Evolutionary conservation across 2,888 invertebrate genomes (phyloP), one percentile per base, ranked within the genome.

Genomic region (Palloptera scutellata): DNA sequence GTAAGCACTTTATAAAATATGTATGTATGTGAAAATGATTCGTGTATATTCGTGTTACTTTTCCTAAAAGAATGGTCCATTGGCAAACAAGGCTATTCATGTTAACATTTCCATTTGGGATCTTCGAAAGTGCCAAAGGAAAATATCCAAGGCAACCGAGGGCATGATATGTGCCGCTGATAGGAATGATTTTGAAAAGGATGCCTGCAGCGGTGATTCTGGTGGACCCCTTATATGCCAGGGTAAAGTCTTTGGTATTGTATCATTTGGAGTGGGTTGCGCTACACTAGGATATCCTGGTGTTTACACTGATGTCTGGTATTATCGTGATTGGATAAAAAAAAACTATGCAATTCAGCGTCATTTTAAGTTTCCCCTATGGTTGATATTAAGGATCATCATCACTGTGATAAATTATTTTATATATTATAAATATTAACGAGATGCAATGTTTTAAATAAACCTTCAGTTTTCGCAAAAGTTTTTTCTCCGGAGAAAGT

Each of bases 201-300:
- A 79, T 61, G 67, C 72, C 64, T 79, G 78, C 19, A 73, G 74
- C 11, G 78, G 79, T 0, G 78, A 79, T 60, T 80, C 78, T 0
- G 78, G 78, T 4, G 80, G 78, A 0, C 79, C 78, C 0, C 52
- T 79, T 1, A 67, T 79, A 6, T 75, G 76, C 52, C n/a, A 68
- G 0, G 55, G 51, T 3, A 54, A 42, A 13, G 30, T 73, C 1
- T 52, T 69, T 4, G 78, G 80, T 17, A 11, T 79, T 5, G 77
- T 78, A 3, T 79, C 80, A 3, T 76, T n/a, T 40, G 80, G 80
- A 1, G 42, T 12, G 1, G 78, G 80, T 4, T 79, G 78, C 45
- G 78, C 77, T 0, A 55, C 59, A 19, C 66, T 62, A 0, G n/a
- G 66, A 1, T 74, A 68, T 11, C 70, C 73, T 1, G 76, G 76